Base-by-base conservation (phyloP, 92 coral and sea anemone genomes). In the Phenganax subtilis region DNA sequence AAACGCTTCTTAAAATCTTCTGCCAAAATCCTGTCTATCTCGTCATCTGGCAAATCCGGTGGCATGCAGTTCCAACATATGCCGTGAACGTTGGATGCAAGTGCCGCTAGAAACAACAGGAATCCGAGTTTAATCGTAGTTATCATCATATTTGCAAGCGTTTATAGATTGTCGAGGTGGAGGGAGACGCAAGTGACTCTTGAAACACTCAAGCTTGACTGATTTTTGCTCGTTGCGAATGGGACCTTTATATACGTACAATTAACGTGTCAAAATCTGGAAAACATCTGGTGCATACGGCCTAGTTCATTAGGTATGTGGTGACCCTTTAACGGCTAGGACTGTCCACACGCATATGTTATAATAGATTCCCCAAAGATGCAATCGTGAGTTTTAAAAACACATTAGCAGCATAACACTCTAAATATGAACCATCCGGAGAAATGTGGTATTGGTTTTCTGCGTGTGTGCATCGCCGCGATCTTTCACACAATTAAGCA, bases 1-100 rank as follows among this genome's bases (percentile, higher is more conserved):
- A 79, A 53, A 20, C 74, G 74, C 9, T 20, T 8, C 74, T 79
- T 79, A 68, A 79, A 79, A 16, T 79, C 83, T 31, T 61, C 44
- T 28, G 61, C 57, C 8, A 64, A 27, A 54, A 79, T 53, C 14
- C 9, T 51, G 51, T 51, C 74, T 47, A 79, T 54, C 0, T 79
- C 83, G 15, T 79, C 74, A 6, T 51, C 74, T 4, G 83, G 51
- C 51, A 55, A 29, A 25, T 79, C 51, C 7, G 69, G 37, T 0
- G 83, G 83, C 55, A 79, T 51, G 31, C 56, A 73, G 31, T 53
- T 55, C 59, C 77, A 53, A 37, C 62, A 55, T 0, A 53, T 9
- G 60, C 58, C 54, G 12, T 11, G 54, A 20, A 73, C 61, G 55
- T 25, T 57, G 29, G 14, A 58, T 55, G 56, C 70, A 31, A 15